Percentiles rank a stretch among this genome's conserved stretches.
These are phyloP conservation scores for Oscheius sp. DNA, from an alignment of 2,888 invertebrate species.

Conservation along the genomic window DNA sequence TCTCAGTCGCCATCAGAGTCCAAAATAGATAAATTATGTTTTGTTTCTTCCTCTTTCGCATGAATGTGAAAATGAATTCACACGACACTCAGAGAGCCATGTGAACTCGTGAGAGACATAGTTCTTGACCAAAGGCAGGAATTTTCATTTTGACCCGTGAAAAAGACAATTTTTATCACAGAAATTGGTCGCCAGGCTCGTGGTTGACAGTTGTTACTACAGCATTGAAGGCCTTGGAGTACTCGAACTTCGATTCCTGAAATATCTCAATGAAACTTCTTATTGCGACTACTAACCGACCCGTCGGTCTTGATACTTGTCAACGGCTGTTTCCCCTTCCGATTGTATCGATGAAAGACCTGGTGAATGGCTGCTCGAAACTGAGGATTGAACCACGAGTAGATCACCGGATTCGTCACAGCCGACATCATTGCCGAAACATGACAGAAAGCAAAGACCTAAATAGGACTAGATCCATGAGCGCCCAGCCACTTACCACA, in stretches of 20 bases:
- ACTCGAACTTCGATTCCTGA: conserved; percentile 9
- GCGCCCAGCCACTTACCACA: not conserved
- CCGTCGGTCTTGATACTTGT: not conserved
- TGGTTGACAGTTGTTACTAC: not conserved
- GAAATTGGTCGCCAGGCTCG: conserved; percentile 19
- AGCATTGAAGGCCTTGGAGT: conserved; percentile 11
- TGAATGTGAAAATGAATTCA: too few species aligned
- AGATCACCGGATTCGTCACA: conserved; percentile 65
- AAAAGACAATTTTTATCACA: too few species aligned
- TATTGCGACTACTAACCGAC: not conserved
- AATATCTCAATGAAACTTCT: not conserved
- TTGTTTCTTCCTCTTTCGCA: too few species aligned
- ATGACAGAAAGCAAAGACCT: conserved; percentile 64
- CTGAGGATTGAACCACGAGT: conserved; percentile 68
- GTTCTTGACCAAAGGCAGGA: too few species aligned
- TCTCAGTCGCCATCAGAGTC: too few species aligned
- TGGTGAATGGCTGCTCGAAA: conserved; percentile 54
- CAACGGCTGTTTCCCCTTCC: not conserved
- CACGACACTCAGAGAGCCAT: too few species aligned
- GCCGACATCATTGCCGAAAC: conserved; percentile 67
- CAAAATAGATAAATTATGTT: too few species aligned
- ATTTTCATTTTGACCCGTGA: too few species aligned
- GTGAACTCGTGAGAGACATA: too few species aligned
- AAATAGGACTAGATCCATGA: conserved; percentile 14
- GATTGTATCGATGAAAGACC: conserved; percentile 2